Base-by-base conservation (phyloP, 2,888 invertebrate genomes). In the Muschampia staudingeri region DNA sequence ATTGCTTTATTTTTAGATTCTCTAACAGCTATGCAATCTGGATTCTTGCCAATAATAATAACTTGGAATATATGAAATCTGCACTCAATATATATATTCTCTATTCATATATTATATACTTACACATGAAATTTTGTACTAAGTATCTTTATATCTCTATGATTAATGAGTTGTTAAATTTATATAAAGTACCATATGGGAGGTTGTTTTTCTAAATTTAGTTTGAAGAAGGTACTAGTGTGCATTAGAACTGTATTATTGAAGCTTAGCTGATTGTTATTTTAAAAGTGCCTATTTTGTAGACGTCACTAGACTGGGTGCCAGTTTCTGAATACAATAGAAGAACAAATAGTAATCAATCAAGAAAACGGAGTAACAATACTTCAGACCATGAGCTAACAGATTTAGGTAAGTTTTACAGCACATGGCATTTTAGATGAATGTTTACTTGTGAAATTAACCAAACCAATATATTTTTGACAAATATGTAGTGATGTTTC, bases 231-330 rank as follows among this genome's bases (percentile, higher is more conserved):
- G 96, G 96, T 96, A 73, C 75, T 81, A 48, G 76, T 82, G 79
- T 25, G 37, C 75, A 81, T 42, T 70, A 30, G 40, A 72, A 76
- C 61, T 48, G 75, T 73, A 40, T 9, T 70, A 16, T 7, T 75
- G 14, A 80, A 75, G 42, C 73, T 81, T 80, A 69, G 69, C 70
- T 76, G 77, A 75, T 9, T 42, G 83, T 65, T 71, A 81, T 84
- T 82, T 82, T 84, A 83, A 84, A 78, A 81, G 69, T 85, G 77
- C 44, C 73, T 75, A 77, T 83, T 86, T 86, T 96, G 91, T 93
- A 97, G 97, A 96, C 96, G 83, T 96, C 97, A 86, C 92, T 97
- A 90, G 97, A 97, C 92, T 97, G 97, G 97, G 96, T 97, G 84
- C 97, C 97, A 78, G 97, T 97, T 72, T 96, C 97, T 65, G 97